These are phyloP conservation scores for Drosophila lacicola DNA, from an alignment of 2,888 invertebrate genomes.

Conservation along the genomic window DNA sequence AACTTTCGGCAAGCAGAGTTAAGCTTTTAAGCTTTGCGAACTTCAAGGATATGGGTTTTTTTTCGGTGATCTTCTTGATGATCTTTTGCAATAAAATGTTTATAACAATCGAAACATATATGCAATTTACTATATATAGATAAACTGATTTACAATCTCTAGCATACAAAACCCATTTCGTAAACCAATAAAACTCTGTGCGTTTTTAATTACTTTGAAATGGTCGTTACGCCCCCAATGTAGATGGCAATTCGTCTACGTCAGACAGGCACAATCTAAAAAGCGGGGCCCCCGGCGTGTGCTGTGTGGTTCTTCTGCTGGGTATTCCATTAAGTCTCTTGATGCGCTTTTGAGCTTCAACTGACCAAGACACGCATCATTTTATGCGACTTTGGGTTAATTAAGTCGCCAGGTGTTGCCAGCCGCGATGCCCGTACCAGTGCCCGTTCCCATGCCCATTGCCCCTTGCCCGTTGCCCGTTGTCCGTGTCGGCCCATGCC, in stretches of 20 bases:
- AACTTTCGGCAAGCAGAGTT: not conserved
- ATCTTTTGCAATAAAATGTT: constrained; percentile 32
- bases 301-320: constrained; percentile 14
- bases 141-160: constrained; percentile 32
- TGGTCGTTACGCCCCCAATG: constrained; percentile 60
- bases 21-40: constrained; percentile 1
- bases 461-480: not conserved
- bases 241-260: constrained; percentile 73
- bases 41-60: constrained; percentile 27
- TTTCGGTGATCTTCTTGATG: constrained; percentile 6
- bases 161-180: constrained; percentile 6
- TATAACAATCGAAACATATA: constrained; percentile 30
- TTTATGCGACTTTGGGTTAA: constrained; percentile 64
- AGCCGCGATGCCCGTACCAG: constrained; percentile 1
- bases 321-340: constrained; percentile 43
- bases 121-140: constrained; percentile 38
- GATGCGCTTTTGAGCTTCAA: constrained; percentile 56
- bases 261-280: constrained; percentile 46
- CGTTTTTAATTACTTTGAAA: constrained; percentile 66
- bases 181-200: constrained; percentile 41
- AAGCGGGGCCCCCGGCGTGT: constrained; percentile 28
- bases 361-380: constrained; percentile 69
- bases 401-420: constrained; percentile 71
- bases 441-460: constrained; percentile 27
- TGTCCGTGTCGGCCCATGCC: not conserved